A percentile compares a stretch with the other conserved stretches of the same genome.
phyloP scores from a whole-genome alignment of 2,113 vertebrate genomes.

The Semicossyphus pulcher region DNA sequence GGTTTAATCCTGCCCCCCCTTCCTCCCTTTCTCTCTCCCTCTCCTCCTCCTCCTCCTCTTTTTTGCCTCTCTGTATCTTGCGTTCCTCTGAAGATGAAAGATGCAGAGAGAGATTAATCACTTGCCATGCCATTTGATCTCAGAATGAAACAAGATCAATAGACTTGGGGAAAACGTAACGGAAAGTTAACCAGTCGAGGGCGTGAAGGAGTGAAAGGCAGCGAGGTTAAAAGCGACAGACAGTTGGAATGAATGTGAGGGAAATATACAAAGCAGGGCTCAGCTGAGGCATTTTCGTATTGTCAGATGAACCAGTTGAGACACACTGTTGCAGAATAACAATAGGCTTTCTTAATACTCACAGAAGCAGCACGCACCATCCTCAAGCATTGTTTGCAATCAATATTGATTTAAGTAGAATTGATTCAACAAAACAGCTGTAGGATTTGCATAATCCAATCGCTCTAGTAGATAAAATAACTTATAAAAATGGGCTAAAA shows the following conservation, averaged over 20 bases:
- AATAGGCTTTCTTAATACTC: slow-evolving; percentile 44
- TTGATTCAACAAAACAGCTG: slow-evolving; percentile 62
- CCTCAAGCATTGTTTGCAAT: slow-evolving; percentile 58
- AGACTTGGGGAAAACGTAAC: slow-evolving; percentile 56
- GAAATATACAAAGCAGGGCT: slow-evolving; percentile 33
- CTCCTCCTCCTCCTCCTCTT: slow-evolving; percentile 28
- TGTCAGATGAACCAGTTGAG: slow-evolving; percentile 49
- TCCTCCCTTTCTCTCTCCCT: not conserved
- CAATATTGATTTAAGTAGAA: slow-evolving; percentile 76
- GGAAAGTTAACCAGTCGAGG: slow-evolving; percentile 59
- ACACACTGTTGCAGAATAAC: slow-evolving; percentile 53
- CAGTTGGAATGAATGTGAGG: slow-evolving; percentile 46
- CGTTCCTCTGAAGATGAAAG: slow-evolving; percentile 79
- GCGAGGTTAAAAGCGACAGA: slow-evolving; percentile 52
- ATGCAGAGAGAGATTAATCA: slow-evolving; percentile 78
- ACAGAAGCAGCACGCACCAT: slow-evolving; percentile 16
- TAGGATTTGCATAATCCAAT: slow-evolving; percentile 59
- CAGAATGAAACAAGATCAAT: slow-evolving; percentile 77
- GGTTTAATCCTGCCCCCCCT: slow-evolving; percentile 58
- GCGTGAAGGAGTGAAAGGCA: slow-evolving; percentile 22
- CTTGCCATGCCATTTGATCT: slow-evolving; percentile 80
- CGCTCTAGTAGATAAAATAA: slow-evolving; percentile 42
- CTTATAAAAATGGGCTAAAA: slow-evolving; percentile 28
- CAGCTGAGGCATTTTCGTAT: slow-evolving; percentile 29
- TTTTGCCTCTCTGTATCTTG: slow-evolving; percentile 59